Percentiles rank a stretch among this genome's conserved stretches.
phyloP scores from a whole-genome alignment of 2,113 vertebrate genomes.

The Cyrtonyx montezumae region DNA sequence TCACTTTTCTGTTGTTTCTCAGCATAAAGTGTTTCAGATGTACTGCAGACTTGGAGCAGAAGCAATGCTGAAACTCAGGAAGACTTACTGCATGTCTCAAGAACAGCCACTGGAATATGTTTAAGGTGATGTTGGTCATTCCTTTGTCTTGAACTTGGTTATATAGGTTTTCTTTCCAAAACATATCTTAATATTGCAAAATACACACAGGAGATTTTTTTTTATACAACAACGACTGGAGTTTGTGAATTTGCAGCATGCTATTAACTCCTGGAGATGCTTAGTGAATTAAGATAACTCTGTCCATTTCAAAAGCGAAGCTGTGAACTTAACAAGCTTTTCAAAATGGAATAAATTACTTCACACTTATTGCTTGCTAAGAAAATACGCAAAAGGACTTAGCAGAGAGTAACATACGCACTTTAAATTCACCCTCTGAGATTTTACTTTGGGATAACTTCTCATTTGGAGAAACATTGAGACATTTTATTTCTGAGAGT shows the following conservation, averaged over 20 bases:
- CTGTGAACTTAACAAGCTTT: slow-evolving; percentile 22
- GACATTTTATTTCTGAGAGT: background rate
- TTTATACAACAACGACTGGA: background rate
- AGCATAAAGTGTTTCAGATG: background rate
- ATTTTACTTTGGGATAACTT: background rate
- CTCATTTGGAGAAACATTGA: background rate
- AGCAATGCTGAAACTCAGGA: background rate
- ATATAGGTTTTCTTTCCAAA: background rate
- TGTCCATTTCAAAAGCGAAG: slow-evolving; percentile 2
- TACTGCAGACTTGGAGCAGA: background rate
- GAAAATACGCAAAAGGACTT: background rate
- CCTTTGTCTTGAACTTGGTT: background rate
- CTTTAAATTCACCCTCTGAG: background rate
- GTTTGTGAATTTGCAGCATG: background rate
- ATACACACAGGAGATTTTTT: rapidly evolving
- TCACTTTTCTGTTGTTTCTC: background rate
- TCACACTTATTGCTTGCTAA: slow-evolving; percentile 14
- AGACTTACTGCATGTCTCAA: background rate
- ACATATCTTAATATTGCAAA: background rate
- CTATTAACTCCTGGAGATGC: background rate
- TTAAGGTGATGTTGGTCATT: background rate
- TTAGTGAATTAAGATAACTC: background rate
- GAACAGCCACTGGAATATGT: background rate
- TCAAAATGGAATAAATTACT: slow-evolving; percentile 28
- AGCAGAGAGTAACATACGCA: background rate